Conservation (phyloP, 2,113 vertebrate genomes). For the Sphyrna mokarran region DNA sequence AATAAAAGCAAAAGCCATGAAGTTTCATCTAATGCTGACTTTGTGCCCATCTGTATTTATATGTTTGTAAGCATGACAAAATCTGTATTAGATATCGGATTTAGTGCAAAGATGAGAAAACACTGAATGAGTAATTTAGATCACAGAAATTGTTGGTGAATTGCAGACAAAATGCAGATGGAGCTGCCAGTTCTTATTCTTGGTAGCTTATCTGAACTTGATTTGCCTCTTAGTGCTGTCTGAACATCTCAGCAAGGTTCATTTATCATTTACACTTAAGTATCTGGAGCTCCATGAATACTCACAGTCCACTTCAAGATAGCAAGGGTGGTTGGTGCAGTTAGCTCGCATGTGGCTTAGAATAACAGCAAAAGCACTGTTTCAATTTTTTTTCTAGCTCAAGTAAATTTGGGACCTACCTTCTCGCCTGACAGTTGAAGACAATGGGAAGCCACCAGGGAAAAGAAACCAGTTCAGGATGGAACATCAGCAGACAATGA, state of each 20-base stretch:
- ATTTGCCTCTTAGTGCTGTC: slow-evolving; percentile 55
- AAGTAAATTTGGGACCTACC: background rate
- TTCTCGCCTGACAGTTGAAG: background rate
- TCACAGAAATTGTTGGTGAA: slow-evolving; percentile 55
- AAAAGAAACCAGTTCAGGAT: background rate
- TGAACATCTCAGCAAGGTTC: slow-evolving; percentile 60
- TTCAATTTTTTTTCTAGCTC: background rate
- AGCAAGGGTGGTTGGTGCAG: background rate
- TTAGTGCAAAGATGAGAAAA: slow-evolving; percentile 47
- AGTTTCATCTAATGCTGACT: slow-evolving; percentile 40
- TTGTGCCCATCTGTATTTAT: slow-evolving; percentile 49
- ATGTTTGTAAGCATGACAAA: slow-evolving; percentile 41
- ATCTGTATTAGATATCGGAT: slow-evolving; percentile 50
- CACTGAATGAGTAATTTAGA: slow-evolving; percentile 40
- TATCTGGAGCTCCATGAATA: background rate
- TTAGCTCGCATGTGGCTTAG: too few relatives aligned
- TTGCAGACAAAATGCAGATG: slow-evolving; percentile 66
- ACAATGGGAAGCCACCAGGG: too few relatives aligned
- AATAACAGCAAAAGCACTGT: background rate
- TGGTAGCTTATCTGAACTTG: slow-evolving; percentile 71
- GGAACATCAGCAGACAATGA: background rate
- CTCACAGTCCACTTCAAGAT: background rate
- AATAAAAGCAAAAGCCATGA: background rate
- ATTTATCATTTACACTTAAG: slow-evolving; percentile 49
- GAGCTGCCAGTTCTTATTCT: slow-evolving; percentile 71